Evolutionary conservation across 2,888 invertebrate species (phyloP).

Genomic region (Mythimna lalbum): DNA sequence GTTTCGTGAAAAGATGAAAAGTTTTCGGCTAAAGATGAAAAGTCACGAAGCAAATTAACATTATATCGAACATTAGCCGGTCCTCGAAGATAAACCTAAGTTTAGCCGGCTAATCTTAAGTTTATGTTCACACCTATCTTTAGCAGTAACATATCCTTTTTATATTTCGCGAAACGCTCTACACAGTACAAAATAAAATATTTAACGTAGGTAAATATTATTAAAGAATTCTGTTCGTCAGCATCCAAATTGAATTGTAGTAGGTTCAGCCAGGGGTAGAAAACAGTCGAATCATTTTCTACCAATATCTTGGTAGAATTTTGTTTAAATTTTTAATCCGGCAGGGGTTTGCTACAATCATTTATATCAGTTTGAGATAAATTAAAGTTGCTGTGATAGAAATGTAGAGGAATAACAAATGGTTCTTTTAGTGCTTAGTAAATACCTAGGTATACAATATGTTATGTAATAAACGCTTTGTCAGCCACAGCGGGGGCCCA

Average conservation of each 20-base stretch:
- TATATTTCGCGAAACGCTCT: not conserved
- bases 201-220: slow-evolving; percentile 62
- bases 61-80: no score
- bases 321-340: slow-evolving; percentile 81
- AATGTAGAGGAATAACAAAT: slow-evolving; percentile 26
- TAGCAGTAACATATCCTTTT: not conserved
- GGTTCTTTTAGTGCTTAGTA: slow-evolving; percentile 7
- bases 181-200: slow-evolving; percentile 57
- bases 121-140: no score
- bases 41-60: no score
- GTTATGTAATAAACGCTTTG: no score
- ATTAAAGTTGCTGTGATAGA: slow-evolving; percentile 49
- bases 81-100: no score
- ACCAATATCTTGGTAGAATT: slow-evolving; percentile 77
- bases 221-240: slow-evolving; percentile 73
- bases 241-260: slow-evolving; percentile 74
- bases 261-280: slow-evolving; percentile 62
- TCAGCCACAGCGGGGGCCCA: no score
- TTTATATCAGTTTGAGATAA: slow-evolving; percentile 72
- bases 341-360: slow-evolving; percentile 62
- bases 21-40: no score
- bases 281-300: slow-evolving; percentile 80
- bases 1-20: no score
- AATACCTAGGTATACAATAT: no score
- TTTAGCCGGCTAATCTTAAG: no score